Evolutionary conservation across 1,140 invertebrate genomes (phyloP).

Genomic region (Drosophila navojoa): DNA sequence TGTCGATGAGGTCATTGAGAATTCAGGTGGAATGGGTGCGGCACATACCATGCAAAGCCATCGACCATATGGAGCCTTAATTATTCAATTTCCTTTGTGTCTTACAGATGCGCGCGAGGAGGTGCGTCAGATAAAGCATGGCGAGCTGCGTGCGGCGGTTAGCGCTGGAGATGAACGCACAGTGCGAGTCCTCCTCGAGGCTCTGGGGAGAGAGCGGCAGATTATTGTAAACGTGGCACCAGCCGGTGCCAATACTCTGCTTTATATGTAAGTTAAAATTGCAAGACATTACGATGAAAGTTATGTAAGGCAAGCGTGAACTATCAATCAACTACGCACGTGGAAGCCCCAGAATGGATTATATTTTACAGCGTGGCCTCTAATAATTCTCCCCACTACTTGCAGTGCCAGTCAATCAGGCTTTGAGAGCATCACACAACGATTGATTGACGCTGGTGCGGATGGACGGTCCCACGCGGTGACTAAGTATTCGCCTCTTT

Average conservation of each 20-base stretch:
- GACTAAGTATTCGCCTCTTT: constrained; percentile 96
- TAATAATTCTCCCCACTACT: not conserved
- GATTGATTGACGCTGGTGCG: constrained; percentile 92
- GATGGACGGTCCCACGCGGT: constrained; percentile 94
- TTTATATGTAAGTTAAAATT: constrained; percentile 89
- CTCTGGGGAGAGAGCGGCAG: constrained; percentile 87
- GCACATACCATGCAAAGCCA: not conserved
- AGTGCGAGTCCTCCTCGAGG: constrained; percentile 87
- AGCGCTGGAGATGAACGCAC: constrained; percentile 87
- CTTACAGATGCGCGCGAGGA: constrained; percentile 89
- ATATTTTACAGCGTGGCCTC: too few species aligned
- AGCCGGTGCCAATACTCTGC: constrained; percentile 92
- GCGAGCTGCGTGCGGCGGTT: constrained; percentile 89
- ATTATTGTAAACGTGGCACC: constrained; percentile 93
- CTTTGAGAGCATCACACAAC: constrained; percentile 90
- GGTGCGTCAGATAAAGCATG: constrained; percentile 88
- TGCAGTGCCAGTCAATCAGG: constrained; percentile 92
- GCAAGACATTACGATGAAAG: not conserved
- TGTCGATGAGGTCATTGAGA: constrained; percentile 86
- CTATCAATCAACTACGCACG: too few species aligned
- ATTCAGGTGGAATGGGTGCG: constrained; percentile 52
- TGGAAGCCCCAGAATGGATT: too few species aligned
- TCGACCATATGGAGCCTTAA: constrained; percentile 26
- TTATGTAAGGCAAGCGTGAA: too few species aligned
- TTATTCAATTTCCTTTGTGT: not conserved